Percentiles rank a stretch among this genome's conserved stretches.
Conservation (phyloP, 2,888 invertebrate species). For the Pristionchus arcanus region DNA sequence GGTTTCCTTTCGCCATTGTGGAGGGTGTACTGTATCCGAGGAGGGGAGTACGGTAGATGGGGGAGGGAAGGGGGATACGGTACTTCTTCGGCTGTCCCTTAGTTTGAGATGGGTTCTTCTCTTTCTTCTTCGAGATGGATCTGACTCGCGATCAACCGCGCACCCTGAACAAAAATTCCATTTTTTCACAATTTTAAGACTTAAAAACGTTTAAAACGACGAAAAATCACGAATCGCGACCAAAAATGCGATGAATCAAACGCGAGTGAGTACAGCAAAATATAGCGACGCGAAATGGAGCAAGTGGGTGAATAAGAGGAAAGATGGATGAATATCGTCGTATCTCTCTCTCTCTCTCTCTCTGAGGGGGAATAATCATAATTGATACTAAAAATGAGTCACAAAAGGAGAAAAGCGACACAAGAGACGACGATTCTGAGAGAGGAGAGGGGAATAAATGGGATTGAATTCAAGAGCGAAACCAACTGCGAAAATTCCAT, state of each 20-base stretch:
- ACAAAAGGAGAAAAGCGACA: not conserved
- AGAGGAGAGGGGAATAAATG: not conserved
- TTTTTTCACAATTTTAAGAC: not conserved
- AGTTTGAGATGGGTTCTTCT: slow-evolving; percentile 1
- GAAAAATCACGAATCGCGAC: not conserved
- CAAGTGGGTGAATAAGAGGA: slow-evolving; percentile 5
- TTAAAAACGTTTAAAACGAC: not conserved
- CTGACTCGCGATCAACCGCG: slow-evolving; percentile 10
- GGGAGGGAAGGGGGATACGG: not conserved
- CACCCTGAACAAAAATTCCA: not conserved
- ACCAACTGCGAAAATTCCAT: not conserved
- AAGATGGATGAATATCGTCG: not conserved
- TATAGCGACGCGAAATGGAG: not conserved
- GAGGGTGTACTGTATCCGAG: slow-evolving; percentile 36
- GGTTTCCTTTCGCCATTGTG: slow-evolving; percentile 40
- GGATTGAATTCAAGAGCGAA: not conserved
- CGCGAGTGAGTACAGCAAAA: not conserved
- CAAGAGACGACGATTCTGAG: not conserved
- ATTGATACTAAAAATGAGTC: slow-evolving; percentile 34
- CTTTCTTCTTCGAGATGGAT: slow-evolving; percentile 8
- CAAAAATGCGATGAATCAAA: not conserved
- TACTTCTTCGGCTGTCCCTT: not conserved
- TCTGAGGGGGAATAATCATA: not conserved
- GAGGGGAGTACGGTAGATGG: not conserved
- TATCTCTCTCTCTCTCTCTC: not conserved